Evolutionary conservation across 2,113 vertebrate genomes (phyloP).

Genomic region (Rostratula benghalensis): DNA sequence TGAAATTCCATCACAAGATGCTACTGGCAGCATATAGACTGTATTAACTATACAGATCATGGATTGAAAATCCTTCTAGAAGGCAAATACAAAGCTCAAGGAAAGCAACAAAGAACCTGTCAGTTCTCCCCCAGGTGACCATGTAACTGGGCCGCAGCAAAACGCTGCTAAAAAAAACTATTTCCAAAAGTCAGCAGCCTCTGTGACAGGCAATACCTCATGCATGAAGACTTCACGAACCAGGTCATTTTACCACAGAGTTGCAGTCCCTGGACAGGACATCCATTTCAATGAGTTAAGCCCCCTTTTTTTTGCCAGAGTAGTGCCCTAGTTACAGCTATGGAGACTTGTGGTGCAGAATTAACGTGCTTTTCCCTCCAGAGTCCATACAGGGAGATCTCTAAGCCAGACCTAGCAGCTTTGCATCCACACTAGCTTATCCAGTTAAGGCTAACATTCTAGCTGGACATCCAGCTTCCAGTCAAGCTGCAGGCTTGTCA

Average conservation of each 20-base stretch:
- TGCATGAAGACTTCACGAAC: not conserved
- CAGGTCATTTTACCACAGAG: not conserved
- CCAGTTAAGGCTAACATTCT: not conserved
- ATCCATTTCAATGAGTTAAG: not conserved
- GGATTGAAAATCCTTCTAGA: not conserved
- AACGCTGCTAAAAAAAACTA: not conserved
- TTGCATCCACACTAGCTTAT: not conserved
- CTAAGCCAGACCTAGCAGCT: not conserved
- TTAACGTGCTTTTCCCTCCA: not conserved
- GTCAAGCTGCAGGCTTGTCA: not conserved
- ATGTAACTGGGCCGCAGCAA: not conserved
- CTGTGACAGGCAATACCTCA: not conserved
- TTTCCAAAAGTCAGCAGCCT: not conserved
- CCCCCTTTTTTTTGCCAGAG: not conserved
- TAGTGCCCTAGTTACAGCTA: not conserved
- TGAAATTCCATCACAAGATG: not conserved
- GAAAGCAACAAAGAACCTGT: not conserved
- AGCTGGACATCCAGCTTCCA: not conserved
- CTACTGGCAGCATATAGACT: not conserved
- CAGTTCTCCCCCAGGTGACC: not conserved
- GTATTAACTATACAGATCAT: not conserved
- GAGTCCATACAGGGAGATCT: not conserved
- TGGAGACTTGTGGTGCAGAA: not conserved
- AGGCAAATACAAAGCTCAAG: not conserved
- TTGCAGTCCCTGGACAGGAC: not conserved